Percentiles rank a stretch among this genome's conserved stretches.
phyloP scores from a whole-genome alignment of 2,797 vertebrate genomes.

The Masticophis lateralis region DNA sequence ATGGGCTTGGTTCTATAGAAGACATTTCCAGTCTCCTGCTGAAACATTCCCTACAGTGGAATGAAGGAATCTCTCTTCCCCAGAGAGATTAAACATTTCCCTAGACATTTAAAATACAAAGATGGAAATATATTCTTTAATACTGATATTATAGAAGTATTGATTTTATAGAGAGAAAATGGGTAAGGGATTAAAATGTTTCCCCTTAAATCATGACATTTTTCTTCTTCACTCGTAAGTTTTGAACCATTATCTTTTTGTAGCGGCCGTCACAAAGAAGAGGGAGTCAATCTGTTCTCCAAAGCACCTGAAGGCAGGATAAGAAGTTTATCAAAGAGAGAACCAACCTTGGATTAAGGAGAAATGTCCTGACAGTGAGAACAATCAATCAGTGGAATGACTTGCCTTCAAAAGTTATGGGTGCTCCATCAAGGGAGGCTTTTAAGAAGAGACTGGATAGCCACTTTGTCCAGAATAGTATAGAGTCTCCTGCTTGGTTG shows the following conservation, averaged over 20 bases:
- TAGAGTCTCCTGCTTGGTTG: neutral
- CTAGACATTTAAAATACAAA: neutral
- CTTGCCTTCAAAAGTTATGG: neutral
- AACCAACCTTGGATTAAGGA: neutral
- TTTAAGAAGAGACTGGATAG: neutral
- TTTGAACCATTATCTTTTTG: neutral
- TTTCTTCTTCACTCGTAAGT: neutral
- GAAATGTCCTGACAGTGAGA: neutral
- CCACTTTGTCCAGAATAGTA: neutral
- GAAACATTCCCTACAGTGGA: constrained; percentile 2
- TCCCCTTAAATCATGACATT: too few species aligned
- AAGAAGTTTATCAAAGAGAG: neutral
- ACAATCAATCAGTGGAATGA: neutral
- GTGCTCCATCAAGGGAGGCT: neutral
- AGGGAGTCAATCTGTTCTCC: neutral
- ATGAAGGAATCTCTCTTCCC: neutral
- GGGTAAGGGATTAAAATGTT: too few species aligned
- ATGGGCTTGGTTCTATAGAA: neutral
- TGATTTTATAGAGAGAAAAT: neutral
- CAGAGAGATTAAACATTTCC: neutral
- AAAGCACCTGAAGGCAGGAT: neutral
- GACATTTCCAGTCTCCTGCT: constrained; percentile 31
- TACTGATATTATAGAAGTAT: neutral
- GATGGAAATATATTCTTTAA: neutral
- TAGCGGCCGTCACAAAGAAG: neutral